A percentile compares a stretch with the other conserved stretches of the same genome.
phyloP scores from a whole-genome alignment of 1,140 invertebrate species.

The Schlechtendalia chinensis region DNA sequence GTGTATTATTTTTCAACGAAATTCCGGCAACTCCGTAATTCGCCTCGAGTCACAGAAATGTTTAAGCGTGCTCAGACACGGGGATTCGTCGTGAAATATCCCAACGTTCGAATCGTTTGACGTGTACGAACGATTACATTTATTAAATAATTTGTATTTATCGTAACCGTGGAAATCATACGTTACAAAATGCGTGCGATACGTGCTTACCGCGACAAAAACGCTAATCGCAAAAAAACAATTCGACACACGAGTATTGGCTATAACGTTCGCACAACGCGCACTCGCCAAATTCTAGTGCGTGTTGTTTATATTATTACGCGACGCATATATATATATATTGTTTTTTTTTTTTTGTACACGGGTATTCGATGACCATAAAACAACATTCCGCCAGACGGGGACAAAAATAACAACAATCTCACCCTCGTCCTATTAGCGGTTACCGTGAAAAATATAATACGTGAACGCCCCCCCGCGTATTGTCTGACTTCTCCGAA shows the following conservation, averaged over 20 bases:
- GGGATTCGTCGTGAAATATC: too few species aligned
- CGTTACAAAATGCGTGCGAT: too few species aligned
- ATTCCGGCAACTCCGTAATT: too few species aligned
- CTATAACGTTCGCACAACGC: not conserved
- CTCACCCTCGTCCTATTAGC: not conserved
- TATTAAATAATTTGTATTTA: too few species aligned
- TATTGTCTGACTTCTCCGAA: not conserved
- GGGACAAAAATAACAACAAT: conserved; percentile 42
- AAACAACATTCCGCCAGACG: conserved; percentile 7
- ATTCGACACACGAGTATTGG: not conserved
- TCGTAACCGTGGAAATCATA: too few species aligned
- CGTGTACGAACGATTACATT: too few species aligned
- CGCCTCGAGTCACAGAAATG: too few species aligned
- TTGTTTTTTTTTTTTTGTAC: conserved; percentile 18
- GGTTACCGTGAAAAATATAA: not conserved
- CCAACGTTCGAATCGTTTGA: too few species aligned
- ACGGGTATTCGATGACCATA: not conserved
- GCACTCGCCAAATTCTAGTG: not conserved
- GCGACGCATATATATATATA: not conserved
- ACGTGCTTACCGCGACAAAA: not conserved
- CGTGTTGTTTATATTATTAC: not conserved
- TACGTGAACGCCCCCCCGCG: not conserved
- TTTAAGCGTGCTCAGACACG: too few species aligned
- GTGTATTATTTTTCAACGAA: too few species aligned
- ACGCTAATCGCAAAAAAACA: not conserved